phyloP scores from a whole-genome alignment of 2,888 invertebrate genomes.

The Pseudanteris insignis region DNA sequence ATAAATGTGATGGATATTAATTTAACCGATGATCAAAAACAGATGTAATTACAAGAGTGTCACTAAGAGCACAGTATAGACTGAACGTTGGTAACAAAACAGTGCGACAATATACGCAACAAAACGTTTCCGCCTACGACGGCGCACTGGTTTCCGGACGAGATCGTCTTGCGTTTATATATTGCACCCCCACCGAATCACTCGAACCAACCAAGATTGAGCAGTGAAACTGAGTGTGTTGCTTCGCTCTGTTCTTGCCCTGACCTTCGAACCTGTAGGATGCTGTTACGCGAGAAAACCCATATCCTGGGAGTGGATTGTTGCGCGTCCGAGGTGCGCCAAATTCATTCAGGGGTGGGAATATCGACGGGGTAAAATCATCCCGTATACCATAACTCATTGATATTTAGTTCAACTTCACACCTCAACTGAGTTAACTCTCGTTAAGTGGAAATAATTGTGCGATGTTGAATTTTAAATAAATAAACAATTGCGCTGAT shows the following conservation, averaged over 20 bases:
- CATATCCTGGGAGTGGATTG: constrained; percentile 42
- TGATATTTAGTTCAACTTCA: no score
- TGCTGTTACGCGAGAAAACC: constrained; percentile 35
- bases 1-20: no score
- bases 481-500: no score
- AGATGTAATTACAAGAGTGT: background rate
- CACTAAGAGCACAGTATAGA: constrained; percentile 1
- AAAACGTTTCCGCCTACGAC: constrained; percentile 43
- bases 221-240: constrained; percentile 25
- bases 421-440: no score
- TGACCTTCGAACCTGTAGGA: constrained; percentile 59
- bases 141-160: constrained; percentile 49
- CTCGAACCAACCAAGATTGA: constrained; percentile 32
- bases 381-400: no score
- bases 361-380: no score
- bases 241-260: constrained; percentile 39
- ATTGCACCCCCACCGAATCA: constrained; percentile 39
- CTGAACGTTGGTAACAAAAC: no score
- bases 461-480: background rate
- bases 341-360: no score
- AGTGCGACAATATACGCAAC: no score
- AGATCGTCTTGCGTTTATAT: constrained; percentile 49
- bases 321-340: no score
- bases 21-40: background rate
- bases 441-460: no score